Evolutionary conservation across 2,888 invertebrate species (phyloP).

Genomic region (Caenorhabditis sp.): DNA sequence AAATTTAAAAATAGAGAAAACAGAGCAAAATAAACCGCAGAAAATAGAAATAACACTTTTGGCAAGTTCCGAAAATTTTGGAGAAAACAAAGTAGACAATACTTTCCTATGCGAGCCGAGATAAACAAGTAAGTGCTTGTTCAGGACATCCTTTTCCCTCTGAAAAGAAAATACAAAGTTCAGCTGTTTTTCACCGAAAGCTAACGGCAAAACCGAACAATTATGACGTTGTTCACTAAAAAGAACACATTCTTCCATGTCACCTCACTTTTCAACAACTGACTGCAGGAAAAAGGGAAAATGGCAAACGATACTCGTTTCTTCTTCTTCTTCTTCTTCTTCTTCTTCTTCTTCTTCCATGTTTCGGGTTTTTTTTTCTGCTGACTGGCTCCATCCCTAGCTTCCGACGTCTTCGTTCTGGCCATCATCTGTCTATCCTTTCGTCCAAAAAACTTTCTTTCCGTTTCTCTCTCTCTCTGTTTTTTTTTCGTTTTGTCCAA

Average conservation of each 20-base stretch:
- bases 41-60: not conserved
- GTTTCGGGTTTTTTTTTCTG: conserved; percentile 11
- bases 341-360: conserved; percentile 6
- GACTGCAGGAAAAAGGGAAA: not conserved
- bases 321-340: not conserved
- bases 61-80: not conserved
- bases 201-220: conserved; percentile 6
- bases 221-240: conserved; percentile 31
- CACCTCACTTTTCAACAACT: not conserved
- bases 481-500: not conserved
- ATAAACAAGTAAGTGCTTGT: conserved; percentile 33
- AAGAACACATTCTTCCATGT: conserved; percentile 11
- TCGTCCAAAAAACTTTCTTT: conserved; percentile 16
- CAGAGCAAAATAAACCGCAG: too few relatives aligned
- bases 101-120: not conserved
- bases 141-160: not conserved
- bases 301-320: not conserved
- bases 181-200: conserved; percentile 2
- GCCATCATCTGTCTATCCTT: conserved; percentile 3
- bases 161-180: conserved; percentile 7
- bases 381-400: not conserved
- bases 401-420: conserved; percentile 3
- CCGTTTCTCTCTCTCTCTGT: conserved; percentile 5
- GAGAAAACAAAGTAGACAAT: not conserved
- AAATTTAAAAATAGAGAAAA: not conserved